A percentile compares a stretch with the other conserved stretches of the same genome.
phyloP scores from a whole-genome alignment of 2,797 vertebrate genomes.

The Pipistrellus kuhlii region DNA sequence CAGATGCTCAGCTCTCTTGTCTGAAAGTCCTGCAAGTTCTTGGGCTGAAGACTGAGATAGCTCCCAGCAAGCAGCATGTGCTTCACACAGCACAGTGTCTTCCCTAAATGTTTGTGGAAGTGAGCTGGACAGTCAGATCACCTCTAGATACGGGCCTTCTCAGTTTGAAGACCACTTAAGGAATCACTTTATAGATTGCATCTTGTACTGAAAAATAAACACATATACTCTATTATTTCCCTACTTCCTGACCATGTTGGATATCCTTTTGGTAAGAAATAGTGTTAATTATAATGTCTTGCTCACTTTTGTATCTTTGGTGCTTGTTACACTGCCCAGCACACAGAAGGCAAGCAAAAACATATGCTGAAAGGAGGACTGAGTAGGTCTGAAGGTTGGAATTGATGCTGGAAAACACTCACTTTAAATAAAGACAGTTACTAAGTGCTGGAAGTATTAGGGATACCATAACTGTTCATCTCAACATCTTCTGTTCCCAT shows the following conservation, averaged over 20 bases:
- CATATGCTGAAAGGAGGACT: background rate
- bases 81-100: background rate
- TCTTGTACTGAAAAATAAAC: background rate
- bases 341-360: background rate
- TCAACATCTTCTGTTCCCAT: background rate
- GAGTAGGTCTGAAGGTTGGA: background rate
- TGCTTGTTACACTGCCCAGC: background rate
- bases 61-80: too few relatives aligned
- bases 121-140: background rate
- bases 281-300: background rate
- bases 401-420: background rate
- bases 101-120: background rate
- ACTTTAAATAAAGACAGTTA: background rate
- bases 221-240: background rate
- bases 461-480: background rate
- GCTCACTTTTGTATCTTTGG: background rate
- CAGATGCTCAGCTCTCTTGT: background rate
- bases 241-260: background rate
- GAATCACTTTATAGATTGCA: background rate
- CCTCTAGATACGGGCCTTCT: background rate
- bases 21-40: background rate
- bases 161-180: background rate
- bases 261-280: conserved; percentile 19
- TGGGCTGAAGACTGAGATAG: background rate
- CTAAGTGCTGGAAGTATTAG: background rate